phyloP scores from a whole-genome alignment of 2,113 vertebrate species.

The Lamprologus sp. region DNA sequence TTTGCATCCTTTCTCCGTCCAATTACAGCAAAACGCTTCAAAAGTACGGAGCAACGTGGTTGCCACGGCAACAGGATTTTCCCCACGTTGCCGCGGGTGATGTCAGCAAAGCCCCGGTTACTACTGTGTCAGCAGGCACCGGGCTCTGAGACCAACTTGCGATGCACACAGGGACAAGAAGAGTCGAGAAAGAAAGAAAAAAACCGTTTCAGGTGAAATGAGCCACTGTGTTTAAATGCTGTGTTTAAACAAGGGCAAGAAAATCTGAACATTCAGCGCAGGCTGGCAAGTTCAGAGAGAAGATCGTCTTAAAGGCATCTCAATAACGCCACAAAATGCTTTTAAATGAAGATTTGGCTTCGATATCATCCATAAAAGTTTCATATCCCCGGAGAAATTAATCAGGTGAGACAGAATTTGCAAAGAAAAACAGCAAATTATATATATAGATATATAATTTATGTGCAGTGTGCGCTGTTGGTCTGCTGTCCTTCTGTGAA shows the following conservation, averaged over 20 bases:
- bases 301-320: background rate
- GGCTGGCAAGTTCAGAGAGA: background rate
- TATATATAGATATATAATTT: background rate
- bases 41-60: conserved; percentile 20
- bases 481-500: background rate
- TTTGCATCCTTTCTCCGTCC: background rate
- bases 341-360: background rate
- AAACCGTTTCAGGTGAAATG: background rate
- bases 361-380: background rate
- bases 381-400: background rate
- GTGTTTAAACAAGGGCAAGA: background rate
- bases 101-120: conserved; percentile 31
- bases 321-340: background rate
- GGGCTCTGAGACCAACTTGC: background rate
- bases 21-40: background rate
- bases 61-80: conserved; percentile 47
- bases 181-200: background rate
- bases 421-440: background rate
- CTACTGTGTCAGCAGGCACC: background rate
- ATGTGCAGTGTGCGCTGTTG: background rate
- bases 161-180: background rate
- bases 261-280: background rate
- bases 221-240: background rate
- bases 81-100: conserved; percentile 8
- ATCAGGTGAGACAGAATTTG: background rate